Evolutionary conservation across 1,140 invertebrate species (phyloP), one percentile per base, ranked within the genome.

Genomic region (Polypedilum vanderplanki): DNA sequence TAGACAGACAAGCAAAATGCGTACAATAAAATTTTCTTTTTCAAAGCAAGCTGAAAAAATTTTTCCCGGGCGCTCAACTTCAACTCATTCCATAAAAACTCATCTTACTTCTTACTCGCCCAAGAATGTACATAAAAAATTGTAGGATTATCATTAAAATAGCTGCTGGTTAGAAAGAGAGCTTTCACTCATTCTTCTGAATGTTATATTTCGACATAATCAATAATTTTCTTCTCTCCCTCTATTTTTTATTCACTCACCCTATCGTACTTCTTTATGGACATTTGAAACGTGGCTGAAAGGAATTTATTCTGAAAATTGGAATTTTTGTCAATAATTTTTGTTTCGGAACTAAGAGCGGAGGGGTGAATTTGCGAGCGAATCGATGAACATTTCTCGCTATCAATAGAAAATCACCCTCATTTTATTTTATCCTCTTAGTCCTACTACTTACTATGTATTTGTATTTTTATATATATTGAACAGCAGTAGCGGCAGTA

Each of bases 351-450:
- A 3, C 9, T 46, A 3, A 7, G 10, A 12, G 46, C n/a, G 12
- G 8, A n/a, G 12, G 46, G 46, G n/a, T 57, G 46, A n/a, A 15
- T 57, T 57, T 46, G 46, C 12, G n/a, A 12, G 12, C 46, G 46
- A 57, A 57, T 70, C 17, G 20, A 70, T 70, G 65, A 70, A 18
- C 20, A 70, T 70, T 67, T 67, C n/a, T n/a, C n/a, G 65, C n/a
- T 70, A 70, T 70, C 65, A 70, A 70, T 70, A 70, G 9, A 70
- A 70, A 70, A 70, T 70, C 65, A 70, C 65, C 65, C 17, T 70
- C 65, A 57, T 57, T 57, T 57, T n/a, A n/a, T 57, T 57, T 57
- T n/a, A 57, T 57, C 12, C 46, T 57, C n/a, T n/a, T n/a, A 57
- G 12, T 57, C 46, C 12, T 57, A 12, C 46, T 57, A n/a, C 12